Evolutionary conservation across 2,113 vertebrate species (phyloP).

Genomic region (Petrocephalus microphthalmus): DNA sequence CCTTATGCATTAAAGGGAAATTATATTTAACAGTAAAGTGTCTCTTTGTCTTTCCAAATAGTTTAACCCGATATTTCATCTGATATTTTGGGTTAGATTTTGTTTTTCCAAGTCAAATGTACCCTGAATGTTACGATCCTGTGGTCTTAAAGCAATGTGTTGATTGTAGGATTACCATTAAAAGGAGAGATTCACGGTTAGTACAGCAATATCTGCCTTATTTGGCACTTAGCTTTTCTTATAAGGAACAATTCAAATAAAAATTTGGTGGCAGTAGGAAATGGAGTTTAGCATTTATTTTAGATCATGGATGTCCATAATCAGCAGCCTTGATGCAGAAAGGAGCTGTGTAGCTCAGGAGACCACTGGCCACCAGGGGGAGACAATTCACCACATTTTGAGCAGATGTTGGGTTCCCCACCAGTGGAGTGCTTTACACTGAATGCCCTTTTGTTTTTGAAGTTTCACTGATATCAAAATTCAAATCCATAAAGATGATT

Average conservation of each 20-base stretch:
- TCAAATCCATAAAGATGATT: background rate
- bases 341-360: background rate
- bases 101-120: background rate
- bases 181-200: background rate
- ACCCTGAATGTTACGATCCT: background rate
- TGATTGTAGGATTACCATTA: background rate
- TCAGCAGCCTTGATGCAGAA: background rate
- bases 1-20: background rate
- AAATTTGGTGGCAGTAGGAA: background rate
- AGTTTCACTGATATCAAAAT: background rate
- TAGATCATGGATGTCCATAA: background rate
- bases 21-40: background rate
- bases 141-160: background rate
- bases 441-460: background rate
- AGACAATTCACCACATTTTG: constrained; percentile 7
- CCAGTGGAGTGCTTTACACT: background rate
- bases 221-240: background rate
- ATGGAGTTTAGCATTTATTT: background rate
- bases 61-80: background rate
- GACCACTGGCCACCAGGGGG: background rate
- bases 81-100: background rate
- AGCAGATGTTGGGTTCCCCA: background rate
- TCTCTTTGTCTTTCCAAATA: background rate
- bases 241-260: background rate
- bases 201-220: background rate